phyloP scores from a whole-genome alignment of 2,888 invertebrate genomes.

The Uropetala carovei region DNA sequence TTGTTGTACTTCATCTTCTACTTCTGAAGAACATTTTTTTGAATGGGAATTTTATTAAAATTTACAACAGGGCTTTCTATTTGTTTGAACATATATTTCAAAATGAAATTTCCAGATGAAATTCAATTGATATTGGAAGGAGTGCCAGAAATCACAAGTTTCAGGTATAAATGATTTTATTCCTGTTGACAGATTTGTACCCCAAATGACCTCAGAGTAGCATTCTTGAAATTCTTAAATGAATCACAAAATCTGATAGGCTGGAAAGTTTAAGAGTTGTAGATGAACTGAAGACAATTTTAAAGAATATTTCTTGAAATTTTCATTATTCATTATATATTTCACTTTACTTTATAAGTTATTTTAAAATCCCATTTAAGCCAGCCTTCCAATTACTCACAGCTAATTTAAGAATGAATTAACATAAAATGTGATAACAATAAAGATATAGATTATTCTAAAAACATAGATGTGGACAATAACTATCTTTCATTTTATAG shows the following conservation, averaged over 20 bases:
- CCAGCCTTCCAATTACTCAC: background rate
- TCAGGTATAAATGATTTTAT: too few relatives aligned
- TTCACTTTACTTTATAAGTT: background rate
- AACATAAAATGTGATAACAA: background rate
- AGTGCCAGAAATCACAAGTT: background rate
- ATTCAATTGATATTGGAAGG: background rate
- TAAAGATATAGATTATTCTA: background rate
- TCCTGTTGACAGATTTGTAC: too few relatives aligned
- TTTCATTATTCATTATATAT: background rate
- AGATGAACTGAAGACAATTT: too few relatives aligned
- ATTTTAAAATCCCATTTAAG: background rate
- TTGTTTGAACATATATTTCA: background rate
- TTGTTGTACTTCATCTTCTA: too few relatives aligned
- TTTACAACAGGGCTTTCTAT: background rate
- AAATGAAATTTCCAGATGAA: background rate
- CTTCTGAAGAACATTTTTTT: background rate
- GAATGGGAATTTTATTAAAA: background rate
- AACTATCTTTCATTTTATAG: slow-evolving; percentile 68
- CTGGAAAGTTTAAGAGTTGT: too few relatives aligned
- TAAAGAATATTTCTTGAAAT: background rate
- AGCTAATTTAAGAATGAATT: background rate
- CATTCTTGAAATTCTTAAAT: too few relatives aligned
- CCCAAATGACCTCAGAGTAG: too few relatives aligned
- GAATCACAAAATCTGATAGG: too few relatives aligned
- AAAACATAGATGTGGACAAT: background rate